Conservation (phyloP, 2,797 vertebrate species). For the Sebastiscus tertius region DNA sequence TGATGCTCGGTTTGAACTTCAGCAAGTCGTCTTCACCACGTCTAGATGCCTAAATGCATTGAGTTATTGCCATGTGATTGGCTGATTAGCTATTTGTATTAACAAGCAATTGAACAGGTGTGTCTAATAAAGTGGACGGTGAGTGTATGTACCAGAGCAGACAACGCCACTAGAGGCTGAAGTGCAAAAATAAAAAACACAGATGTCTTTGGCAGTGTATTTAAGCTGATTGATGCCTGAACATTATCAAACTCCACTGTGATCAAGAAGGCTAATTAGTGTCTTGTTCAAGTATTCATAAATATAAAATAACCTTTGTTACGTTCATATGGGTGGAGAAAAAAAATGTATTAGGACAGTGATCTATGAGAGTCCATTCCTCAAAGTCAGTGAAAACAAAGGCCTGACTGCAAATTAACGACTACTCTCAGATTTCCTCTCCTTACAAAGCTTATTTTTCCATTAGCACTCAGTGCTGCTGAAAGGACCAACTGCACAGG, state of each 20-base stretch:
- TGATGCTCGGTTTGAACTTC: too few species aligned
- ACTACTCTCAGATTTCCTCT: constrained; percentile 33
- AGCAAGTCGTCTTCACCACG: too few species aligned
- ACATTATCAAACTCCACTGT: background rate
- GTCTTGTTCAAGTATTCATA: constrained; percentile 12
- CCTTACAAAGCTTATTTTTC: constrained; percentile 58
- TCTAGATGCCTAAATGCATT: too few species aligned
- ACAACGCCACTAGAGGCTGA: background rate
- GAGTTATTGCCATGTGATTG: too few species aligned
- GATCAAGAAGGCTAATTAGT: constrained; percentile 36
- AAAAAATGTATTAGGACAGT: constrained; percentile 30
- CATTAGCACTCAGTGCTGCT: constrained; percentile 47
- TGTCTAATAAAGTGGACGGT: too few species aligned
- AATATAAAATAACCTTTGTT: background rate
- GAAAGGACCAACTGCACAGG: constrained; percentile 50
- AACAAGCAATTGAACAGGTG: too few species aligned
- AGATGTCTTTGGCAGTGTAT: background rate
- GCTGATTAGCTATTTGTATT: too few species aligned
- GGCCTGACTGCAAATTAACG: constrained; percentile 43
- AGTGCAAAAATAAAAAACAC: background rate
- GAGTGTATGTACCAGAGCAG: too few species aligned
- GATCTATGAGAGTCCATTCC: constrained; percentile 33
- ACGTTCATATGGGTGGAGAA: constrained; percentile 22
- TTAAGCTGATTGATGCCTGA: background rate
- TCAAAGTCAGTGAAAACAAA: constrained; percentile 53